Evolutionary conservation across 1,140 invertebrate genomes (phyloP).

Genomic region (Oreohelix idahoensis): DNA sequence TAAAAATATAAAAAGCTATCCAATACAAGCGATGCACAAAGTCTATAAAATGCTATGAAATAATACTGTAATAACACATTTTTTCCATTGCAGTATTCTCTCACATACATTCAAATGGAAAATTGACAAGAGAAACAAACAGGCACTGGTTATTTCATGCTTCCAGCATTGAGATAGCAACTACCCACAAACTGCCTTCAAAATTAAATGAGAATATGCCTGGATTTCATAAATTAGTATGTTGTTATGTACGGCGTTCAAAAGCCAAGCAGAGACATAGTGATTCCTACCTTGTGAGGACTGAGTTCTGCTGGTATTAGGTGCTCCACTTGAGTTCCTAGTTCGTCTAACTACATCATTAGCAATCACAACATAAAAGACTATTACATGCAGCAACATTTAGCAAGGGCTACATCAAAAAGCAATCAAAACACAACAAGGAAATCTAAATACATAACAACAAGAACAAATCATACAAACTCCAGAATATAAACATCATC

Average conservation of each 20-base stretch:
- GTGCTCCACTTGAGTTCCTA: background rate
- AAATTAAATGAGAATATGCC: background rate
- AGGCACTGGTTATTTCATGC: background rate
- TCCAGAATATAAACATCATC: too few species aligned
- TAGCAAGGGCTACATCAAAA: background rate
- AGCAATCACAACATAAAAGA: background rate
- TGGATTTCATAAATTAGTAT: background rate
- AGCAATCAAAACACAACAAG: too few species aligned
- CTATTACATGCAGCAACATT: slow-evolving; percentile 7
- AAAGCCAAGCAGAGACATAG: background rate
- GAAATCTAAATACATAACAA: too few species aligned
- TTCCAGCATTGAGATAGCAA: background rate
- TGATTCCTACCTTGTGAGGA: background rate
- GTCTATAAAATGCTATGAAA: background rate
- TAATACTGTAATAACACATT: background rate
- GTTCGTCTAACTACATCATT: background rate
- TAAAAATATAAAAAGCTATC: background rate
- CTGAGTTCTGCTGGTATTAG: background rate
- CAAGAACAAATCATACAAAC: too few species aligned
- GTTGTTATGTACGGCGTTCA: background rate
- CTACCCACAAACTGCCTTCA: background rate
- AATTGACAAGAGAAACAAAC: background rate
- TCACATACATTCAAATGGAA: background rate
- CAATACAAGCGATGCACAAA: background rate
- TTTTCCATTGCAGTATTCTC: background rate